Conservation (phyloP, 2,888 invertebrate genomes). For the Archips xylosteana region DNA sequence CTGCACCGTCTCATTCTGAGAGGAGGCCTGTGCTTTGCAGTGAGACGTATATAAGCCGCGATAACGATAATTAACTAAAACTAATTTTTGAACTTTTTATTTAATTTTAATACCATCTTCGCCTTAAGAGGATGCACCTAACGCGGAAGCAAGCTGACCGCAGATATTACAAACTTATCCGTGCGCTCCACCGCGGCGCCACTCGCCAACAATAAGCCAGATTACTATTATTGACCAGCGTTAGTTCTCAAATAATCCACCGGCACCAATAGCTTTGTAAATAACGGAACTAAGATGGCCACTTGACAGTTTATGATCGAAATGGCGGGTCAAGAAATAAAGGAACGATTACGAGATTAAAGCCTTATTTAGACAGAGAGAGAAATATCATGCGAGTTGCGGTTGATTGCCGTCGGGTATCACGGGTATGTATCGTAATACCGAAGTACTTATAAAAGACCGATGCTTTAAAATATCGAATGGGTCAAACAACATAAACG, state of each 20-base stretch:
- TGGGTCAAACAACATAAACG: too few relatives aligned
- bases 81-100: neutral
- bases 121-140: conserved; percentile 66
- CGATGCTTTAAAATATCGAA: too few relatives aligned
- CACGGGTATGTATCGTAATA: too few relatives aligned
- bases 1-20: too few relatives aligned
- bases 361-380: neutral
- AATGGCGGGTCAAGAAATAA: conserved; percentile 9
- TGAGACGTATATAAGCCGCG: too few relatives aligned
- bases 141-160: conserved; percentile 60
- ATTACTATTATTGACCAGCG: neutral
- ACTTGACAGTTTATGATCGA: conserved; percentile 25
- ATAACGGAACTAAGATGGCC: conserved; percentile 37
- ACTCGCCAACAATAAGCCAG: neutral
- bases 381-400: too few relatives aligned
- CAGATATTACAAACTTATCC: conserved; percentile 46
- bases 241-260: conserved; percentile 17
- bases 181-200: conserved; percentile 20
- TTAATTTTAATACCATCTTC: conserved; percentile 21
- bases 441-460: too few relatives aligned
- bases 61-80: conserved; percentile 45
- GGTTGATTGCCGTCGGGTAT: too few relatives aligned
- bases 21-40: too few relatives aligned
- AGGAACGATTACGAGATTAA: neutral
- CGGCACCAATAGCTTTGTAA: conserved; percentile 19